Conservation (phyloP, 1,140 invertebrate genomes). For the Fopius arisanus region DNA sequence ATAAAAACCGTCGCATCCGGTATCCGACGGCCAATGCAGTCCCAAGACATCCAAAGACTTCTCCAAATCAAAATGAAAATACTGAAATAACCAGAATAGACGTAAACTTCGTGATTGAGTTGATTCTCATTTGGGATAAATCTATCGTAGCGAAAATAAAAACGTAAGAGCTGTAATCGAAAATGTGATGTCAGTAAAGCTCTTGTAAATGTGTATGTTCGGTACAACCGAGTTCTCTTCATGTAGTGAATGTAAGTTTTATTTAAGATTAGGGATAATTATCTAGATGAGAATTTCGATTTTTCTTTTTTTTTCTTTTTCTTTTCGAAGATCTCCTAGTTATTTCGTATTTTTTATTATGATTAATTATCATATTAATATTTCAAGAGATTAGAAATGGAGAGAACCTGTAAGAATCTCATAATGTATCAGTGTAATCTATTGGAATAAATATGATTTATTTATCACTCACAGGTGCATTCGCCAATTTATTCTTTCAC, state of each 20-base stretch:
- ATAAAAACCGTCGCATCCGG: not conserved
- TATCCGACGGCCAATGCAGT: not conserved
- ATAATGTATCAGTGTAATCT: not conserved
- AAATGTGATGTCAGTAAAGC: slow-evolving; percentile 34
- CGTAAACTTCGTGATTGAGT: not conserved
- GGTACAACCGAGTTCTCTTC: not conserved
- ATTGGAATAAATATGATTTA: slow-evolving; percentile 51
- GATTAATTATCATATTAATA: not conserved
- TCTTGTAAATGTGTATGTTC: slow-evolving; percentile 28
- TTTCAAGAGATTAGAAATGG: not conserved
- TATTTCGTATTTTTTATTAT: not conserved
- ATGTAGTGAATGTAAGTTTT: not conserved
- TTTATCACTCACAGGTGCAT: slow-evolving; percentile 44
- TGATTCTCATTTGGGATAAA: not conserved
- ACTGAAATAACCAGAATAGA: not conserved
- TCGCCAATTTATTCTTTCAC: too few species aligned
- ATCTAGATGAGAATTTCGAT: not conserved
- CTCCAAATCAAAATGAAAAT: not conserved
- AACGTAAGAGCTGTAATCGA: slow-evolving; percentile 5
- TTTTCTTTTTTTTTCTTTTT: not conserved
- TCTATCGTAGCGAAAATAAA: not conserved
- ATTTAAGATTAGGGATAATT: not conserved
- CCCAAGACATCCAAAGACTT: not conserved
- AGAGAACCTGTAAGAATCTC: slow-evolving; percentile 3
- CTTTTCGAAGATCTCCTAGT: not conserved